Evolutionary conservation across 2,888 invertebrate genomes (phyloP).

Genomic region (Sepioteuthis lessoniana): DNA sequence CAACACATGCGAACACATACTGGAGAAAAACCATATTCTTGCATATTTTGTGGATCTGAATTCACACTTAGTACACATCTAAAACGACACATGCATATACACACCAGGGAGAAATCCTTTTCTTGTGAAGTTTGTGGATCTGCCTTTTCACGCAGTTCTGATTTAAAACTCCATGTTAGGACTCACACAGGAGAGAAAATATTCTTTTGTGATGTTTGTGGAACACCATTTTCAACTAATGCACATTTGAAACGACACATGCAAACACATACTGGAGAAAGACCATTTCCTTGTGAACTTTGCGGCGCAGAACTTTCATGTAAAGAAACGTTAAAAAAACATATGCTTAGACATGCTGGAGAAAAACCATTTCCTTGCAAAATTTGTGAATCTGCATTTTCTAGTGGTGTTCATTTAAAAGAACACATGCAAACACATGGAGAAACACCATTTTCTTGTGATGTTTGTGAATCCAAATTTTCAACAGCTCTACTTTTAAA

Average conservation of each 20-base stretch:
- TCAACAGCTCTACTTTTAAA: not conserved
- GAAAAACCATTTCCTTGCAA: not conserved
- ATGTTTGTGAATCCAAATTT: not conserved
- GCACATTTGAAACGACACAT: not conserved
- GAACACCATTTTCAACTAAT: not conserved
- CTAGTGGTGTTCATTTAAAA: not conserved
- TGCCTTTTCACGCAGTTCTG: no score
- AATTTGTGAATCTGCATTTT: not conserved
- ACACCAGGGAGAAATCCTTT: no score
- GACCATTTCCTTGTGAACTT: not conserved
- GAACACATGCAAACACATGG: not conserved
- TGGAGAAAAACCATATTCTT: not conserved
- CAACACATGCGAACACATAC: not conserved
- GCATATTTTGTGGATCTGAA: no score
- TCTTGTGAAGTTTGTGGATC: no score
- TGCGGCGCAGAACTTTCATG: not conserved
- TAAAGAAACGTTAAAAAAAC: not conserved
- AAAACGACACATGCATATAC: no score
- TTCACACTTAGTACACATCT: no score
- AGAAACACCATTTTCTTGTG: not conserved
- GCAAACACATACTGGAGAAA: not conserved
- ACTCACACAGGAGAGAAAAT: not conserved
- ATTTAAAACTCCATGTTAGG: no score
- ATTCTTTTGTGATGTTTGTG: not conserved
- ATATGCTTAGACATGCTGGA: not conserved